These are phyloP conservation scores for Hydrotaea cyrtoneurina DNA, from an alignment of 2,888 invertebrate genomes.

Conservation along the genomic window DNA sequence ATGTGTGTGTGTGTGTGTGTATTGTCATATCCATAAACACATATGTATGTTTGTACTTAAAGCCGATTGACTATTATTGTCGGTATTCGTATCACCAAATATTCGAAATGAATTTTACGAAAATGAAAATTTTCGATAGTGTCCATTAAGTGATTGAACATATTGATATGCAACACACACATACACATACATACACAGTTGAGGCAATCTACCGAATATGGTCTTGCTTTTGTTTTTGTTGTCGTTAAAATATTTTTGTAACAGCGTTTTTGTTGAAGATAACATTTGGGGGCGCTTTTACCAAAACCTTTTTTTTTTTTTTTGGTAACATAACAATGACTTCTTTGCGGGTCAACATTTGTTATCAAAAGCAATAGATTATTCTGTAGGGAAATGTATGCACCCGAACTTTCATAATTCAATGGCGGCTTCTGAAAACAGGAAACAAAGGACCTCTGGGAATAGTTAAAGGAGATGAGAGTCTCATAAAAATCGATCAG, in stretches of 20 bases:
- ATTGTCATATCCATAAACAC: slow-evolving; percentile 4
- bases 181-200: background rate
- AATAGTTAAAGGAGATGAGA: too few species aligned
- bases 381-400: too few species aligned
- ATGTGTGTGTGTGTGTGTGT: slow-evolving; percentile 25
- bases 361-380: background rate
- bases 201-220: background rate
- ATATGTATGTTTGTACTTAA: background rate
- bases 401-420: too few species aligned
- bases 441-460: too few species aligned
- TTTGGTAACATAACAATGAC: background rate
- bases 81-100: slow-evolving; percentile 8
- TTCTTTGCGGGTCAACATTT: background rate
- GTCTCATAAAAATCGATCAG: too few species aligned
- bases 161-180: slow-evolving; percentile 16
- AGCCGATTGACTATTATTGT: slow-evolving; percentile 14
- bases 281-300: background rate
- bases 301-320: background rate
- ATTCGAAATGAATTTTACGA: slow-evolving; percentile 22
- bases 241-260: slow-evolving; percentile 3
- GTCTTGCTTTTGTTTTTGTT: background rate
- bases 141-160: slow-evolving; percentile 34
- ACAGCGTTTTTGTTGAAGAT: background rate
- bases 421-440: too few species aligned
- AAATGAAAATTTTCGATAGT: slow-evolving; percentile 27